Conservation (phyloP, 1,140 invertebrate species). For the Zaprionus ornatus region DNA sequence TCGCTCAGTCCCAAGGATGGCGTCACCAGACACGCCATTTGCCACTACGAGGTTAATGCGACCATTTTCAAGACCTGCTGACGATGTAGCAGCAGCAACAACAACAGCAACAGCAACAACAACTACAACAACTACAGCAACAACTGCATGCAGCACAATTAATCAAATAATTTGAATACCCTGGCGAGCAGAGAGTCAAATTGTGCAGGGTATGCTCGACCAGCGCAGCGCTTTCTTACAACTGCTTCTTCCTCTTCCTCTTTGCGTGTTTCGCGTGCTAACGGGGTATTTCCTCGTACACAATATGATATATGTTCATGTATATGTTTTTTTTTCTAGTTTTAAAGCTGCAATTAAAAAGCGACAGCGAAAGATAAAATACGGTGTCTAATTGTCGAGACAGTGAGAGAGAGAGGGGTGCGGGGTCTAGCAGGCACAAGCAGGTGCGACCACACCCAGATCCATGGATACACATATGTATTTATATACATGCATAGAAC, state of each 20-base stretch:
- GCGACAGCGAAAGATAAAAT: constrained; percentile 20
- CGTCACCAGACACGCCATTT: constrained; percentile 39
- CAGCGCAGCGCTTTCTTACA: neutral
- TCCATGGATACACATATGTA: neutral
- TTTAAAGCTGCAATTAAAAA: constrained; percentile 39
- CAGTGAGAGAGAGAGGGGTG: neutral
- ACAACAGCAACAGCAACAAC: neutral
- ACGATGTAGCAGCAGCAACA: neutral
- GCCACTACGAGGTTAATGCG: constrained; percentile 70
- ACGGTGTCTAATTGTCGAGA: constrained; percentile 12
- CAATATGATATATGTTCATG: constrained; percentile 10
- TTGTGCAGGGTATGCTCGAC: neutral
- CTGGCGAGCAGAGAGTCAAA: neutral
- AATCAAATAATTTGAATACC: constrained; percentile 7
- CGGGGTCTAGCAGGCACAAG: neutral
- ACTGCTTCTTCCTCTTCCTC: neutral
- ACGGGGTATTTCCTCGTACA: neutral
- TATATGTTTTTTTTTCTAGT: constrained; percentile 23
- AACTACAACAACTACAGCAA: neutral
- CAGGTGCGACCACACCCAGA: neutral
- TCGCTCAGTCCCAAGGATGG: constrained; percentile 49
- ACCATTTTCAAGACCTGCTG: constrained; percentile 70
- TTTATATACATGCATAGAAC: neutral
- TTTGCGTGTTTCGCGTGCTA: neutral
- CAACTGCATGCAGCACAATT: neutral